Base-by-base conservation (phyloP, 2,888 invertebrate genomes). In the Omphaloscelis lunosa region DNA sequence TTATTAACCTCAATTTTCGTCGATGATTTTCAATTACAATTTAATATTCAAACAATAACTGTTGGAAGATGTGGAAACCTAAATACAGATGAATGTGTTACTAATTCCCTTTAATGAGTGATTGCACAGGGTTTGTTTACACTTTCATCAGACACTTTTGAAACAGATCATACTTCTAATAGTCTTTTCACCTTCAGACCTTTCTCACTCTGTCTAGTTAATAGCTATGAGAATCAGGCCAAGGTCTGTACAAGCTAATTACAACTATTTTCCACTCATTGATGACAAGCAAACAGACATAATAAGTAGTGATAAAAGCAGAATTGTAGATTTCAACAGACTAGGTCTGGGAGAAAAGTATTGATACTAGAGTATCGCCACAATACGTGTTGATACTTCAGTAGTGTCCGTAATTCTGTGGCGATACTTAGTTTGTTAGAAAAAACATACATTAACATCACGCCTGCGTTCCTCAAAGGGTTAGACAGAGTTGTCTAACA, bases 211-310 rank as follows among this genome's bases (percentile, higher is more conserved):
- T 2, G 23, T 66, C 20, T 4, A 53, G 56, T 45, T 45, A 53
- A 59, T 23, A 29, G 53, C 27, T n/a, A 78, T 61, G 78, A 59
- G 78, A 79, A 79, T n/a, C 15, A 71, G 78, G 59, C n/a, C 78
- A 79, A 78, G 78, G 71, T 77, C 34, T 41, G 39, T 0, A 8
- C 27, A 23, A 39, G 15, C 17, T 9, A 48, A 59, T 23, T 27
- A 34, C 41, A 63, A 29, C 6, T 41, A 41, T 23, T 8, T n/a
- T 48, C 56, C 27, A 34, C 39, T 41, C 70, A 78, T 71, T 78
- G 59, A 78, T 59, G 59, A 61, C n/a, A 63, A 62, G 63, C 27
- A 48, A 56, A 68, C 45, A 45, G 41, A 66, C 27, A 45, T 53
- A 53, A 48, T 48, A 63, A 70, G 48, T 70, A 59, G 9, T 59